Conservation (phyloP, 2,797 vertebrate species). For the Leptoclinus maculatus region DNA sequence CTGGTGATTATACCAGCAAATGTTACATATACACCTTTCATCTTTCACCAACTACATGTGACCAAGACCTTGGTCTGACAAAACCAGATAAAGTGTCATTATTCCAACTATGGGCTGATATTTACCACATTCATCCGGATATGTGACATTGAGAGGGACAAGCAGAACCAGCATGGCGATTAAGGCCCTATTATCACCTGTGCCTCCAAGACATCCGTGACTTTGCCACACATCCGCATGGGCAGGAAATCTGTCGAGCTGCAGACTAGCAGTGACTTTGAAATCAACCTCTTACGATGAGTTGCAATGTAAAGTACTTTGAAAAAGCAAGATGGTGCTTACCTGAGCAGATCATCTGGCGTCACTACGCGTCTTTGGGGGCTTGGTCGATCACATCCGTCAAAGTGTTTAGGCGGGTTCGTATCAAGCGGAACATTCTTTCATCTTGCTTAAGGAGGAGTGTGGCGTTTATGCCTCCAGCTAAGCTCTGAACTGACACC, state of each 20-base stretch:
- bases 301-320: constrained; percentile 73
- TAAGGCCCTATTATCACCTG: constrained; percentile 85
- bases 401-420: constrained; percentile 69
- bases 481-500: constrained; percentile 72
- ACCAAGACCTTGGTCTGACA: constrained; percentile 83
- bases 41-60: constrained; percentile 78
- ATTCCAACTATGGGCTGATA: constrained; percentile 78
- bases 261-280: constrained; percentile 82
- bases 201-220: constrained; percentile 81
- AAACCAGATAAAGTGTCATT: constrained; percentile 80
- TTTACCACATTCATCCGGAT: constrained; percentile 84
- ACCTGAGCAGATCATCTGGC: constrained; percentile 83
- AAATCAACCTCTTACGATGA: constrained; percentile 80
- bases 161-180: constrained; percentile 84
- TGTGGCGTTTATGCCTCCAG: constrained; percentile 60
- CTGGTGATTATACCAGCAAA: constrained; percentile 78
- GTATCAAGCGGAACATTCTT: constrained; percentile 76
- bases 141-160: constrained; percentile 85
- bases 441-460: constrained; percentile 76
- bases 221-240: constrained; percentile 74
- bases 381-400: constrained; percentile 74
- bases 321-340: constrained; percentile 73
- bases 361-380: constrained; percentile 63
- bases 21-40: constrained; percentile 78
- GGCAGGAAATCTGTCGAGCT: constrained; percentile 85